A percentile compares a stretch with the other conserved stretches of the same genome.
These are phyloP conservation scores for Ailuropoda melanoleuca DNA, from an alignment of 2,113 vertebrate genomes.

Conservation along the genomic window DNA sequence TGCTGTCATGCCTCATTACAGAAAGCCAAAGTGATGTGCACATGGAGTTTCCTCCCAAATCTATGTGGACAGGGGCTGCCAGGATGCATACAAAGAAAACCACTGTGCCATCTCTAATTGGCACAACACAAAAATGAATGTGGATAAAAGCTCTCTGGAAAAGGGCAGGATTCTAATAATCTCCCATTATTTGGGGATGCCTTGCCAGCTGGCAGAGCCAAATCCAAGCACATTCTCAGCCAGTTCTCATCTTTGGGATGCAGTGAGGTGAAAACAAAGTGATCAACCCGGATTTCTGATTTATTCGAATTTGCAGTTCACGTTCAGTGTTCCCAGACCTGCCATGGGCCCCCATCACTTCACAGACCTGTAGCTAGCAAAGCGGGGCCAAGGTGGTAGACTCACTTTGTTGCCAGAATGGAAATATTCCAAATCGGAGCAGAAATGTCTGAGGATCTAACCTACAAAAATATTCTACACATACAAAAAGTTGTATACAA, in stretches of 20 bases:
- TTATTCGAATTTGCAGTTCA: constrained; percentile 62
- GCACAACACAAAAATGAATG: constrained; percentile 65
- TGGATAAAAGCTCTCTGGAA: constrained; percentile 61
- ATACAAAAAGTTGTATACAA: neutral
- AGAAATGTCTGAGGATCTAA: neutral
- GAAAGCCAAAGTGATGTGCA: constrained; percentile 43
- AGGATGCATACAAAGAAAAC: constrained; percentile 68
- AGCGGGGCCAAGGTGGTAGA: neutral
- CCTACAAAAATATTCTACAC: neutral
- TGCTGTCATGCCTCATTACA: neutral
- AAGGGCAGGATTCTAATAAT: constrained; percentile 70
- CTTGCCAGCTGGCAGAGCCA: constrained; percentile 77
- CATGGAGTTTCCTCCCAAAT: constrained; percentile 39
- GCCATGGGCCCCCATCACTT: neutral
- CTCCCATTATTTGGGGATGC: constrained; percentile 75
- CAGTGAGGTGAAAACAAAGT: constrained; percentile 79
- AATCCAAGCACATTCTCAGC: constrained; percentile 54
- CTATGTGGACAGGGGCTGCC: constrained; percentile 34
- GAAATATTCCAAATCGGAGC: neutral
- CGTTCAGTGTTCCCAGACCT: constrained; percentile 64
- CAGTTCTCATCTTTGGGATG: constrained; percentile 74
- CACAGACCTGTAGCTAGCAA: neutral
- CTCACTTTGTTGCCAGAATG: neutral
- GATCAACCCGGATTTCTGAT: constrained; percentile 77
- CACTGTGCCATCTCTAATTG: constrained; percentile 64